These are phyloP conservation scores for Lingula anatina DNA, from an alignment of 2,888 invertebrate species.

Conservation along the genomic window DNA sequence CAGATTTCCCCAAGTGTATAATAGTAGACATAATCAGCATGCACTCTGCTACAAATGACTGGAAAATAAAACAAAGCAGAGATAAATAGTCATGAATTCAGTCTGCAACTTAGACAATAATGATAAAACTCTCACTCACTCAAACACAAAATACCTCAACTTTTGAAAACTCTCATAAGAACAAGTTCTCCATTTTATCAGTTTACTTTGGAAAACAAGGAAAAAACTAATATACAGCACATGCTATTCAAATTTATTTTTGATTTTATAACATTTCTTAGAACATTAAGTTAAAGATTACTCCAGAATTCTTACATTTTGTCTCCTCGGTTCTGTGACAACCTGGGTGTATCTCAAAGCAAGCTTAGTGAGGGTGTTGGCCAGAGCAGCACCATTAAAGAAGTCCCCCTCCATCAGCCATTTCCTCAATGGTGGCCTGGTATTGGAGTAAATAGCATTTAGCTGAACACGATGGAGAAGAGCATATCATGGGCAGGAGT, in stretches of 20 bases:
- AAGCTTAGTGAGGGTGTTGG: constrained; percentile 86
- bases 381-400: constrained; percentile 88
- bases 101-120: no score
- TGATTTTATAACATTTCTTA: no score
- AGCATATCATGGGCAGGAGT: not conserved
- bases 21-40: constrained; percentile 78
- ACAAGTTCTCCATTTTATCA: no score
- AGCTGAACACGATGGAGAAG: not conserved
- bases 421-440: constrained; percentile 72
- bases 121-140: no score
- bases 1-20: constrained; percentile 77
- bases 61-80: constrained; percentile 11
- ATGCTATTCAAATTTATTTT: no score
- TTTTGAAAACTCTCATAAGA: no score
- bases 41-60: constrained; percentile 64
- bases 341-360: constrained; percentile 66
- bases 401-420: constrained; percentile 93
- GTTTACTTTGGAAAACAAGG: no score
- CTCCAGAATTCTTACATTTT: constrained; percentile 52
- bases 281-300: no score
- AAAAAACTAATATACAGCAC: no score
- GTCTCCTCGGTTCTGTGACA: constrained; percentile 39
- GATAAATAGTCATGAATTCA: no score
- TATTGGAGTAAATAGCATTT: not conserved
- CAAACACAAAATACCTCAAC: no score